These are phyloP conservation scores for Ramphastos sulfuratus DNA, from an alignment of 2,113 vertebrate species.

Conservation along the genomic window DNA sequence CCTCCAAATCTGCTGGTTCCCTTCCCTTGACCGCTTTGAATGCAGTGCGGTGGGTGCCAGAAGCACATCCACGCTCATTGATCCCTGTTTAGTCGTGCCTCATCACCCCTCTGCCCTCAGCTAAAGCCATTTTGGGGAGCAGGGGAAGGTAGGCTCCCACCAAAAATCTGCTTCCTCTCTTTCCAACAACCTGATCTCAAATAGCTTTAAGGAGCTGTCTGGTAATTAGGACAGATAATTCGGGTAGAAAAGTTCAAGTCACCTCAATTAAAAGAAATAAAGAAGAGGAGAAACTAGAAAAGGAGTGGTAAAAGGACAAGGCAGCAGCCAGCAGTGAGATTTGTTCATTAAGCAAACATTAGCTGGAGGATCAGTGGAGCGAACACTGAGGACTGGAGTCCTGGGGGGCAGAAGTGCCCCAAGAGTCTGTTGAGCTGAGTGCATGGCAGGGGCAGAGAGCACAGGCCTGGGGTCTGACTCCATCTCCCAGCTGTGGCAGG, in stretches of 20 bases:
- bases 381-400: background rate
- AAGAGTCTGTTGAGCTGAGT: accelerated
- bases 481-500: background rate
- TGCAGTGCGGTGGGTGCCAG: accelerated
- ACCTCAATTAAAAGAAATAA: background rate
- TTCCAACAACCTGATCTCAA: background rate
- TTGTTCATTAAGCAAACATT: background rate
- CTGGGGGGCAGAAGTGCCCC: accelerated
- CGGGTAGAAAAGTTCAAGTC: conserved; percentile 8
- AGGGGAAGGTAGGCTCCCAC: background rate
- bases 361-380: background rate
- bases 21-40: background rate
- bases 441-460: background rate
- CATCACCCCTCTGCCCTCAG: background rate
- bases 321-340: background rate
- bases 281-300: background rate
- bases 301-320: background rate
- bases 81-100: background rate
- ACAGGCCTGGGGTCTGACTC: background rate
- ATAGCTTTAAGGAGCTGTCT: background rate
- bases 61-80: background rate
- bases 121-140: background rate
- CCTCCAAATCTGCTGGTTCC: background rate
- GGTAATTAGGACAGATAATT: conserved; percentile 41
- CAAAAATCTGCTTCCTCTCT: background rate